Conservation (phyloP, 2,888 invertebrate species). For the Notodonta ziczac region DNA sequence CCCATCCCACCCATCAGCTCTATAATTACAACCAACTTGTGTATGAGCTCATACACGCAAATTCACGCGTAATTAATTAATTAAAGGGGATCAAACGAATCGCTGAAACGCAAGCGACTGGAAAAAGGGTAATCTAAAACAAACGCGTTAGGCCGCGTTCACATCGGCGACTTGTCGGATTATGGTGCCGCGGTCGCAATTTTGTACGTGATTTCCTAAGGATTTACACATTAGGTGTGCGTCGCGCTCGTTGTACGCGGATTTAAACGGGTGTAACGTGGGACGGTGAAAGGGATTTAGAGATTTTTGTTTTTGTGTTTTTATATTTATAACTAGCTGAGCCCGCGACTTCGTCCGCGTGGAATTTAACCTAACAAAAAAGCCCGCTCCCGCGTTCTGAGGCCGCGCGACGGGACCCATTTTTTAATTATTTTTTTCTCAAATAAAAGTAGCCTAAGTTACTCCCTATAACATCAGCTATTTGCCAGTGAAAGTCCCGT, state of each 20-base stretch:
- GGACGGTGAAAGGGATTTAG: neutral
- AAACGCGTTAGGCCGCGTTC: slow-evolving; percentile 29
- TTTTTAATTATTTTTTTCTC: too few species aligned
- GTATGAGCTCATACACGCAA: neutral
- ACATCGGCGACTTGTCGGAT: slow-evolving; percentile 18
- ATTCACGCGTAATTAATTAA: slow-evolving; percentile 31
- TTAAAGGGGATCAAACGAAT: slow-evolving; percentile 39
- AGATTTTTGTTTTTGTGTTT: neutral
- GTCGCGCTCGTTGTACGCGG: neutral
- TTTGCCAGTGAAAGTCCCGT: too few species aligned
- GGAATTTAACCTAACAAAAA: too few species aligned
- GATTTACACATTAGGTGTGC: slow-evolving; percentile 25
- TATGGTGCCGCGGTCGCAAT: slow-evolving; percentile 13
- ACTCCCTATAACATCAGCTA: too few species aligned
- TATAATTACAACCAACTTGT: neutral
- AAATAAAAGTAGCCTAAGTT: too few species aligned
- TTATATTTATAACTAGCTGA: too few species aligned
- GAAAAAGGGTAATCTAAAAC: slow-evolving; percentile 39
- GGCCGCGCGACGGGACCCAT: too few species aligned
- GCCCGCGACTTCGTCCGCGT: too few species aligned
- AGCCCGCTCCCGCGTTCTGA: too few species aligned
- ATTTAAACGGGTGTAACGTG: slow-evolving; percentile 2
- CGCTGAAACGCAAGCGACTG: slow-evolving; percentile 27
- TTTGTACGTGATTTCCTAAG: slow-evolving; percentile 30
- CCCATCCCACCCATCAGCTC: too few species aligned